A percentile compares a stretch with the other conserved stretches of the same genome.
These are phyloP conservation scores for Drosophila ercepeae DNA, from an alignment of 1,140 invertebrate genomes.

Conservation along the genomic window DNA sequence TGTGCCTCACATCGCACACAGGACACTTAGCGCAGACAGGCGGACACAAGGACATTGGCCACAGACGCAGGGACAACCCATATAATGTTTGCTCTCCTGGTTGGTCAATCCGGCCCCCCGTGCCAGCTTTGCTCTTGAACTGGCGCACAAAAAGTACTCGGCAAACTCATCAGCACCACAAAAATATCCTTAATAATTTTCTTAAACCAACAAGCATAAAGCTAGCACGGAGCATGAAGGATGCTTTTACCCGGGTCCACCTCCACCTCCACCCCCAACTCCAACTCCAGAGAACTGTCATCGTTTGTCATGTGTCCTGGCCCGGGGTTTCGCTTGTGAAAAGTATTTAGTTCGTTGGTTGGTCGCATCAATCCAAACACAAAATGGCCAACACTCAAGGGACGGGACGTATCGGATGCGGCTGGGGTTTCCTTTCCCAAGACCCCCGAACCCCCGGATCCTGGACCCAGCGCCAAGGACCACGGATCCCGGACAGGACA, in stretches of 20 bases:
- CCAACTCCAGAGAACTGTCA: conserved; percentile 50
- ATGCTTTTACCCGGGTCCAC: conserved; percentile 67
- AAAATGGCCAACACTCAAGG: conserved; percentile 70
- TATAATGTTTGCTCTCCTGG: conserved; percentile 63
- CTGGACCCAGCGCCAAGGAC: not conserved
- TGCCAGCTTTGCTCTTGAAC: not conserved
- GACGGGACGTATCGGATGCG: conserved; percentile 72
- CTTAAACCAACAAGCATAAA: conserved; percentile 82
- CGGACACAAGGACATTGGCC: conserved; percentile 5
- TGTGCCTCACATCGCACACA: conserved; percentile 58
- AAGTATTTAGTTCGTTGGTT: conserved; percentile 76
- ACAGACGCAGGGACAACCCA: conserved; percentile 31
- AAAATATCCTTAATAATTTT: conserved; percentile 83
- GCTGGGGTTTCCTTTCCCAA: conserved; percentile 73
- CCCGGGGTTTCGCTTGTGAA: conserved; percentile 54
- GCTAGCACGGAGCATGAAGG: conserved; percentile 62
- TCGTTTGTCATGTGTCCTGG: conserved; percentile 79
- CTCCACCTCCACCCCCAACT: not conserved
- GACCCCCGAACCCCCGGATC: not conserved
- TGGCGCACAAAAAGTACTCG: conserved; percentile 69
- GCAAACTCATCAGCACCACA: conserved; percentile 83
- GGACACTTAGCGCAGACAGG: conserved; percentile 47
- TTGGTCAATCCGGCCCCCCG: conserved; percentile 57
- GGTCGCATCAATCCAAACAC: conserved; percentile 80
- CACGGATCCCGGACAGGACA: conserved; percentile 36